Evolutionary conservation across 2,888 invertebrate species (phyloP).

Genomic region (Neoascia interrupta): DNA sequence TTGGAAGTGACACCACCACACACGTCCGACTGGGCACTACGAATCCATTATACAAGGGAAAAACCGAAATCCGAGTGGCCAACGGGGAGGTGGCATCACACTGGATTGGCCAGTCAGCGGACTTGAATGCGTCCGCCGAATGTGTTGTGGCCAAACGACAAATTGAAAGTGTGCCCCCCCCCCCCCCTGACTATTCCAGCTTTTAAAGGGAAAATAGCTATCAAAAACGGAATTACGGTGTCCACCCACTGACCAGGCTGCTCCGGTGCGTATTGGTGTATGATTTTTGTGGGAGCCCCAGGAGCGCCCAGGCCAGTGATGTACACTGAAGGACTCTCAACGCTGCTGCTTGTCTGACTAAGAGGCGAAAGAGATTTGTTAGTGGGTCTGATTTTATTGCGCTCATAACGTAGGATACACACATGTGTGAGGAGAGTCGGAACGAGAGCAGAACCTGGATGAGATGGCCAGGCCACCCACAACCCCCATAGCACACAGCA

Average conservation of each 20-base stretch:
- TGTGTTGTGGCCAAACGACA: slow-evolving; percentile 66
- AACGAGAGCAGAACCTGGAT: slow-evolving; percentile 3
- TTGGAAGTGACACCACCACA: slow-evolving; percentile 43
- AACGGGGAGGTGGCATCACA: slow-evolving; percentile 71
- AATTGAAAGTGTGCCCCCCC: slow-evolving; percentile 57
- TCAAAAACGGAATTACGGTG: slow-evolving; percentile 58
- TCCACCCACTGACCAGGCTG: slow-evolving; percentile 23
- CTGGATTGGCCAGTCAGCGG: slow-evolving; percentile 72
- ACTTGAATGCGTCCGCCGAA: slow-evolving; percentile 54
- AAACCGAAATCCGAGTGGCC: slow-evolving; percentile 57
- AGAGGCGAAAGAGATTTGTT: slow-evolving; percentile 55
- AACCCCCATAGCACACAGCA: not conserved
- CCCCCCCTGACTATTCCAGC: slow-evolving; percentile 7
- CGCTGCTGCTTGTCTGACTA: slow-evolving; percentile 36
- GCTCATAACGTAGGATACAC: slow-evolving; percentile 36
- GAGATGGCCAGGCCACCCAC: slow-evolving; percentile 13
- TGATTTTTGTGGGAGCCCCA: too few species aligned
- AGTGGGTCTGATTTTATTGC: slow-evolving; percentile 55
- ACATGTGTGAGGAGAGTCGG: slow-evolving; percentile 22
- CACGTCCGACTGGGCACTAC: slow-evolving; percentile 60
- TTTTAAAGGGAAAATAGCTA: slow-evolving; percentile 38
- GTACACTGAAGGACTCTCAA: slow-evolving; percentile 7
- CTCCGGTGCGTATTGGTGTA: slow-evolving; percentile 39
- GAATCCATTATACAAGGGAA: slow-evolving; percentile 64
- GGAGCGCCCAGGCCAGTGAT: not conserved